Evolutionary conservation across 2,113 vertebrate species (phyloP).

Genomic region (Xyliphius kryptos): DNA sequence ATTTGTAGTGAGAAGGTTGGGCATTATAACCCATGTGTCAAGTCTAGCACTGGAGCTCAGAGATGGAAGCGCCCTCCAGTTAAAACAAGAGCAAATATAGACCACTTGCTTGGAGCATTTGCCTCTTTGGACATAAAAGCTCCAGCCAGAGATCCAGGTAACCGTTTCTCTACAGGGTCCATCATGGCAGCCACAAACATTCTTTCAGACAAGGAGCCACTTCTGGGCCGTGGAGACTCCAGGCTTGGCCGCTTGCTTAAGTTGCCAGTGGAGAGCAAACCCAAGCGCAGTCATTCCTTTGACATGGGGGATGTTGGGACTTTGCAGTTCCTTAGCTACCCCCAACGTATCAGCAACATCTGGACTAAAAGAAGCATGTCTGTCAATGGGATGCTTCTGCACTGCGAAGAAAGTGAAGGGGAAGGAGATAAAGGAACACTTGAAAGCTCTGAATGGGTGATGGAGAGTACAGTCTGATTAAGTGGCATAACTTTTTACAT

Average conservation of each 20-base stretch:
- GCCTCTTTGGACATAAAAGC: conserved; percentile 88
- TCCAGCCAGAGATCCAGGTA: conserved; percentile 65
- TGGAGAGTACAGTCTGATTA: conserved; percentile 95
- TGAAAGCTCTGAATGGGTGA: conserved; percentile 94
- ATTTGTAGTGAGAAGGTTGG: conserved; percentile 50
- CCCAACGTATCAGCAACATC: conserved; percentile 88
- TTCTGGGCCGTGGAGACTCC: conserved; percentile 81
- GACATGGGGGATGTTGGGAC: conserved; percentile 87
- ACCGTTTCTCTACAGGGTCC: conserved; percentile 60
- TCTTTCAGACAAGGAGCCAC: conserved; percentile 89
- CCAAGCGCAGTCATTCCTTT: conserved; percentile 95
- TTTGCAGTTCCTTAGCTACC: conserved; percentile 76
- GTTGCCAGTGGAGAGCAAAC: conserved; percentile 83
- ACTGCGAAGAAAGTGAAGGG: conserved; percentile 83
- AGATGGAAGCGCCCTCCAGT: conserved; percentile 73
- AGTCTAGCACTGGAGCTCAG: conserved; percentile 73
- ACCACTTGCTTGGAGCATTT: conserved; percentile 92
- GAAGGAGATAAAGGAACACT: conserved; percentile 77
- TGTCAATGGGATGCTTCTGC: conserved; percentile 92
- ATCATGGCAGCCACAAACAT: conserved; percentile 35
- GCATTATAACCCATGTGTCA: conserved; percentile 59
- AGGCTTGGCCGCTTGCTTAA: conserved; percentile 79
- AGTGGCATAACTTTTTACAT: no score
- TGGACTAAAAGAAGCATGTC: conserved; percentile 99
- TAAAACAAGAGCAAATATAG: conserved; percentile 82